Percentiles rank a stretch among this genome's conserved stretches.
Evolutionary conservation across 2,113 vertebrate genomes (phyloP).

Genomic region (Lophochroa leadbeateri): DNA sequence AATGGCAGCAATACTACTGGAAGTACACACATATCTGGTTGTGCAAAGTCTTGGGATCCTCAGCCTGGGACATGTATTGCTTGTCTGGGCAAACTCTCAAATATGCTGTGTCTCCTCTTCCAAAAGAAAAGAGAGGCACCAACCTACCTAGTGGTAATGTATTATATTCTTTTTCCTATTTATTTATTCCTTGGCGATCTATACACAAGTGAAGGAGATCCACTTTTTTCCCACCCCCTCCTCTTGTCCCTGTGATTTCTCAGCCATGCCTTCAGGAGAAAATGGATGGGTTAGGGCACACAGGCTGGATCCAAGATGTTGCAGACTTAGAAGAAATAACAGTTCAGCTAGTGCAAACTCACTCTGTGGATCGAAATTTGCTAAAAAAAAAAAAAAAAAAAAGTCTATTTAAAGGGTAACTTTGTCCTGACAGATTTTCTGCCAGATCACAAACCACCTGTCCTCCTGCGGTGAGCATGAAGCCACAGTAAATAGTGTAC

Average conservation of each 20-base stretch:
- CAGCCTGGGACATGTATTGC: neutral
- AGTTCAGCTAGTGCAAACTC: neutral
- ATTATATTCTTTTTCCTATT: neutral
- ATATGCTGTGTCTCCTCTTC: neutral
- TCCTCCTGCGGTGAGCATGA: neutral
- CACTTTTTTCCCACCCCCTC: neutral
- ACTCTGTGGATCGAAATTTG: neutral
- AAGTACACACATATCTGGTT: fast-evolving
- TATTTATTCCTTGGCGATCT: neutral
- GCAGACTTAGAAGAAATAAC: neutral
- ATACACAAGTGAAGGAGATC: neutral
- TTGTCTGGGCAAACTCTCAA: neutral
- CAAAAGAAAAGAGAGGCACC: neutral
- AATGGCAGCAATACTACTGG: neutral
- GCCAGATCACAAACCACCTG: neutral
- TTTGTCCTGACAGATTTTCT: neutral
- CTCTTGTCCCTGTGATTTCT: neutral
- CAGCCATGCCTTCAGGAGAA: neutral
- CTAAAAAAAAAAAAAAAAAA: neutral
- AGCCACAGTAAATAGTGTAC: slow-evolving; percentile 5
- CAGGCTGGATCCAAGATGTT: neutral
- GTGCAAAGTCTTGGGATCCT: neutral
- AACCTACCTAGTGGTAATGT: neutral
- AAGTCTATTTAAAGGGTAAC: neutral
- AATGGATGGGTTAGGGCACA: neutral